Conservation (phyloP, 2,113 vertebrate genomes). For the Okapia johnstoni region DNA sequence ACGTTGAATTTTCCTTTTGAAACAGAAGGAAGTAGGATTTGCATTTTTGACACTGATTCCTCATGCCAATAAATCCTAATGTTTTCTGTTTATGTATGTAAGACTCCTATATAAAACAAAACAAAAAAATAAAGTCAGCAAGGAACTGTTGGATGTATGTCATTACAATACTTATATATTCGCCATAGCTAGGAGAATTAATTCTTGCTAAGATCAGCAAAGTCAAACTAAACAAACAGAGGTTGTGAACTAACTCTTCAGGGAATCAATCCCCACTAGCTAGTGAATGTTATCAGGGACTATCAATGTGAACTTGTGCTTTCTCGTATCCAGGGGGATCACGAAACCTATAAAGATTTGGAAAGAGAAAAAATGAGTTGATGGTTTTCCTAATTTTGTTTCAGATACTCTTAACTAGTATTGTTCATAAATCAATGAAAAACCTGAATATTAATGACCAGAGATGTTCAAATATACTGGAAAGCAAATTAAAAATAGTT, state of each 20-base stretch:
- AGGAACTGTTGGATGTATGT: constrained; percentile 19
- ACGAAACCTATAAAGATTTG: constrained; percentile 76
- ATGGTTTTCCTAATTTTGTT: neutral
- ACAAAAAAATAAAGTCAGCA: neutral
- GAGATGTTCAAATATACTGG: neutral
- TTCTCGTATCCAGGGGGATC: constrained; percentile 69
- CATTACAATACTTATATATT: constrained; percentile 47
- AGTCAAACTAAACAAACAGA: constrained; percentile 77
- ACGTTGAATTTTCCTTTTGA: neutral
- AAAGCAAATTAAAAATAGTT: neutral
- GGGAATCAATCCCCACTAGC: constrained; percentile 60
- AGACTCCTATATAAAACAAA: constrained; percentile 14
- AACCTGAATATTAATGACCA: neutral
- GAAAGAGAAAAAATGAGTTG: constrained; percentile 57
- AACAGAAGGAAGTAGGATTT: neutral
- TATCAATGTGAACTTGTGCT: constrained; percentile 82
- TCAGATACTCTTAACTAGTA: neutral
- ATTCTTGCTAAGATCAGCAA: constrained; percentile 79
- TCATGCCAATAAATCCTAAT: neutral
- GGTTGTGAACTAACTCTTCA: constrained; percentile 72
- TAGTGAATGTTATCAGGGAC: constrained; percentile 77
- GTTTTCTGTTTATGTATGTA: constrained; percentile 40
- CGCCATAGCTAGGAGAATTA: constrained; percentile 73
- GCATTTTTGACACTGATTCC: neutral
- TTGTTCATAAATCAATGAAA: constrained; percentile 31